Evolutionary conservation across 2,797 vertebrate species (phyloP).

Genomic region (Microhierax caerulescens): DNA sequence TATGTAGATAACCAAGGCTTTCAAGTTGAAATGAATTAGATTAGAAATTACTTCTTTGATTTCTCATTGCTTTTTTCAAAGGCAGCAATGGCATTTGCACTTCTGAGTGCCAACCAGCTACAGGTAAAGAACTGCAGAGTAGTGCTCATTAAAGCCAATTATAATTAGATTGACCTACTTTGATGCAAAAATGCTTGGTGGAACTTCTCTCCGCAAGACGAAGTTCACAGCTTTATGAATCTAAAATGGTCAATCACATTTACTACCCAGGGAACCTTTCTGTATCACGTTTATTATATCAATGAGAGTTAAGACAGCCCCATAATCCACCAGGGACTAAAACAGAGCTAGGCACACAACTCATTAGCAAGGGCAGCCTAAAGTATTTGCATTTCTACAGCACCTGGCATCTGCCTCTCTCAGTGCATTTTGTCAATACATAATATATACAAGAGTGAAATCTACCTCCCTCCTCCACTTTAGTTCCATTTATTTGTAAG

Average conservation of each 20-base stretch:
- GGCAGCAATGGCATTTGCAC: conserved; percentile 7
- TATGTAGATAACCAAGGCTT: neutral
- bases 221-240: neutral
- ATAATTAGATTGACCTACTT: conserved; percentile 48
- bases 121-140: conserved; percentile 26
- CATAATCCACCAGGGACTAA: neutral
- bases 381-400: neutral
- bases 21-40: neutral
- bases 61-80: neutral
- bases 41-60: conserved; percentile 24
- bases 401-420: neutral
- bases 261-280: neutral
- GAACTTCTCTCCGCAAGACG: neutral
- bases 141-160: conserved; percentile 43
- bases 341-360: neutral
- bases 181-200: neutral
- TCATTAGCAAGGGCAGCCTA: neutral
- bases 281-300: neutral
- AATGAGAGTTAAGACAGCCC: neutral
- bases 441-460: neutral
- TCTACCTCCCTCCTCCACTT: neutral
- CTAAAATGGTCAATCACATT: neutral
- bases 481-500: neutral
- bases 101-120: conserved; percentile 28
- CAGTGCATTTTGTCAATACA: neutral